These are phyloP conservation scores for Petrocephalus microphthalmus DNA, from an alignment of 2,113 vertebrate genomes.

Conservation along the genomic window DNA sequence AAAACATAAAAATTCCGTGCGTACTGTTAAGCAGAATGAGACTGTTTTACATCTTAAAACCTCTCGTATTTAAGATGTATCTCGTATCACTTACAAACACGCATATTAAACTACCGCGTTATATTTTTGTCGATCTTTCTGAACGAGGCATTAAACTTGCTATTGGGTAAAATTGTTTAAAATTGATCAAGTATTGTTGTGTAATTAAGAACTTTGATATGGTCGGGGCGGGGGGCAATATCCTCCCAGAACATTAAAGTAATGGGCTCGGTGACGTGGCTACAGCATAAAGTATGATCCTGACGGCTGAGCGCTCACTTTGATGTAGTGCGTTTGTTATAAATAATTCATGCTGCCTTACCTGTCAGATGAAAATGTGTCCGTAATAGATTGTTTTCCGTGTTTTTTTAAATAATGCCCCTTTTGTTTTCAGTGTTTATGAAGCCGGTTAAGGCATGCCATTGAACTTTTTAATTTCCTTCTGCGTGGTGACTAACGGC, in stretches of 20 bases:
- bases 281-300: background rate
- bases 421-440: conserved; percentile 5
- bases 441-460: background rate
- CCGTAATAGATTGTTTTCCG: conserved; percentile 12
- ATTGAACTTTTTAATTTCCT: conserved; percentile 6
- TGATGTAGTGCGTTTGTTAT: conserved; percentile 25
- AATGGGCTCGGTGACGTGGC: background rate
- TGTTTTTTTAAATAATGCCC: conserved; percentile 11
- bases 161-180: background rate
- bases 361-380: conserved; percentile 28
- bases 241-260: background rate
- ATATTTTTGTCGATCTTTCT: background rate
- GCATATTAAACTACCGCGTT: background rate
- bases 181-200: background rate
- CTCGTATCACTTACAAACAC: background rate
- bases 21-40: background rate
- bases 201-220: background rate
- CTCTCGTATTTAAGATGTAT: too few relatives aligned
- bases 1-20: background rate
- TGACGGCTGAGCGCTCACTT: conserved; percentile 32
- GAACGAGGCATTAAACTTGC: background rate
- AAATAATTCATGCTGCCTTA: conserved; percentile 42
- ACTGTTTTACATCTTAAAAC: background rate
- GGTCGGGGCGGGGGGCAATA: background rate
- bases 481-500: background rate